Evolutionary conservation across 2,113 vertebrate species (phyloP).

Genomic region (Gopherus evgoodei): DNA sequence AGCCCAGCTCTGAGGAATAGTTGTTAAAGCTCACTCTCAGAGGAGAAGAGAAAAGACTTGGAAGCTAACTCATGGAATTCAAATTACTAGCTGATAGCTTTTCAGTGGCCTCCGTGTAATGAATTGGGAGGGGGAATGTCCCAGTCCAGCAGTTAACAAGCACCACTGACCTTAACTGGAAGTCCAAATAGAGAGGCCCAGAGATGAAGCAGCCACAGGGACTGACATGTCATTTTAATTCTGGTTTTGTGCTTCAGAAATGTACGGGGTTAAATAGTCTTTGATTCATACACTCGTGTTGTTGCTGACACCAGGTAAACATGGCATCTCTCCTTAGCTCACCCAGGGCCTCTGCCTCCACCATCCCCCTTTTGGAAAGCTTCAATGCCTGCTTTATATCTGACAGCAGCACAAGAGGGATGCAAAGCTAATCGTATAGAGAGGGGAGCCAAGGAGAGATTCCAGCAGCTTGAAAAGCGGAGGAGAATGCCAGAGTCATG

Average conservation of each 20-base stretch:
- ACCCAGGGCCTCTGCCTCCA: neutral
- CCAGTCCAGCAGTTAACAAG: neutral
- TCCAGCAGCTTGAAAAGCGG: conserved; percentile 47
- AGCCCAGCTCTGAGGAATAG: neutral
- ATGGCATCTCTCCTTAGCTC: neutral
- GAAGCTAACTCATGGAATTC: neutral
- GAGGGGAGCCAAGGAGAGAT: conserved; percentile 57
- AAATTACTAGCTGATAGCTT: neutral
- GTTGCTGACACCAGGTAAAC: conserved; percentile 26
- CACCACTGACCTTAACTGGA: conserved; percentile 17
- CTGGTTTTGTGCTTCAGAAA: conserved; percentile 40
- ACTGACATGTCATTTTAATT: neutral
- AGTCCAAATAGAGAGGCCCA: conserved; percentile 6
- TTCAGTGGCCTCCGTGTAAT: neutral
- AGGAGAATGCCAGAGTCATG: conserved; percentile 1
- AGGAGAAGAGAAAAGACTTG: neutral
- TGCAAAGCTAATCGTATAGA: conserved; percentile 3
- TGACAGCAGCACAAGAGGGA: conserved; percentile 43
- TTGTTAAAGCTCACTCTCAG: neutral
- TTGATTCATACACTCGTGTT: neutral
- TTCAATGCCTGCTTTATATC: conserved; percentile 31
- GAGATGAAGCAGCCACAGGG: neutral
- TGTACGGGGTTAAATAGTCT: neutral
- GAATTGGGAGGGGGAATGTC: neutral
- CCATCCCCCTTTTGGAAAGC: neutral